phyloP scores from a whole-genome alignment of 2,888 invertebrate species.

The Hirtodrosophila duncani region DNA sequence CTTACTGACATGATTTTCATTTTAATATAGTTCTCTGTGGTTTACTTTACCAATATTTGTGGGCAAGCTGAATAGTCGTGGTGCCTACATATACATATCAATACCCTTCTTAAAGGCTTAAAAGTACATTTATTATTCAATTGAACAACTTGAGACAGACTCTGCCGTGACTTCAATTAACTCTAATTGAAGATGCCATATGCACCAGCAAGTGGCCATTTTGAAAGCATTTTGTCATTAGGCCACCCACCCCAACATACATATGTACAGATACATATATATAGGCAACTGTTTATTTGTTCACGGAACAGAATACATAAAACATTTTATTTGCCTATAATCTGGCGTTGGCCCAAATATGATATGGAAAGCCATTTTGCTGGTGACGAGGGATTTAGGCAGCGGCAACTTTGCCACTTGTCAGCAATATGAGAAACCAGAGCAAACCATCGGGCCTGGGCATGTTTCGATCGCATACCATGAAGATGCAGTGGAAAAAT shows the following conservation, averaged over 20 bases:
- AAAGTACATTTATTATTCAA: constrained; percentile 2
- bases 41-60: constrained; percentile 19
- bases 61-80: constrained; percentile 22
- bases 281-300: not conserved
- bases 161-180: constrained; percentile 33
- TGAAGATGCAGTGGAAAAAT: too few relatives aligned
- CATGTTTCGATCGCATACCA: too few relatives aligned
- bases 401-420: constrained; percentile 29
- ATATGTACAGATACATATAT: too few relatives aligned
- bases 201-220: too few relatives aligned
- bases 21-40: constrained; percentile 1
- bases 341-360: constrained; percentile 38
- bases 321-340: constrained; percentile 36
- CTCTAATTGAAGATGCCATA: constrained; percentile 34
- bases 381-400: too few relatives aligned
- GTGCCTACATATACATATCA: too few relatives aligned
- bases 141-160: constrained; percentile 23
- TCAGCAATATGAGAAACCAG: constrained; percentile 16
- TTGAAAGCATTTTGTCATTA: too few relatives aligned
- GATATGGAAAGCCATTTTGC: constrained; percentile 23
- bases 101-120: too few relatives aligned
- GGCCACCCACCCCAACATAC: too few relatives aligned
- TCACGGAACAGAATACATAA: constrained; percentile 40
- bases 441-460: too few relatives aligned
- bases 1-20: not conserved